Base-by-base conservation (phyloP, 2,888 invertebrate species). In the Vanessa cardui region DNA sequence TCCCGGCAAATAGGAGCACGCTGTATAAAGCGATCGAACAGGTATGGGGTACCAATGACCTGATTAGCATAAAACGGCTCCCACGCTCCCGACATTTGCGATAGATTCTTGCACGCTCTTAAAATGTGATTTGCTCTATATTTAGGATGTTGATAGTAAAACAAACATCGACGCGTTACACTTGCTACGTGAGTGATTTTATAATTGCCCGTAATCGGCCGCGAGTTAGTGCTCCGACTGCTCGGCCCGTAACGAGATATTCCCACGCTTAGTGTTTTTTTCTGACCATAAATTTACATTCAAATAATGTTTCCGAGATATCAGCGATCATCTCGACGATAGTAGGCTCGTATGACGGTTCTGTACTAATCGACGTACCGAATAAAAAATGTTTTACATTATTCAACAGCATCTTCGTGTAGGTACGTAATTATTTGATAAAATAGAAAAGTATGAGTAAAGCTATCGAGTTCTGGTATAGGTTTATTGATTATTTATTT, bases 91-190 rank as follows among this genome's bases (percentile, higher is more conserved):
- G 74, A 77, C 77, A 70, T 83, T 86, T 81, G 84, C 89, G 87
- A 92, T 91, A 92, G 92, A 92, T 92, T 92, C 92, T 90, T 92
- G 89, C 91, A 91, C 91, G 92, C 87, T 88, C 84, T 80, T 73
- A 72, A 84, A 81, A 83, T 87, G 87, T 88, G 90, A 90, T 90
- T 89, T 92, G 92, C 92, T 92, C 92, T 92, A 92, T 92, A 91
- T 92, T 91, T 88, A 91, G 90, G 90, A 90, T 88, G 82, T 83
- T 83, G 81, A 82, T 87, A 88, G 87, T 88, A 89, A 87, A 87
- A 88, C 85, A 87, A 86, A 86, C 88, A 86, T 87, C 84, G 86
- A 89, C 87, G 79, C 81, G 82, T 83, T 84, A 86, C 82, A 83
- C 78, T 82, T 81, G 80, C 76, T 79, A 86, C 89, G 89, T 88